Evolutionary conservation across 2,888 invertebrate genomes (phyloP).

Genomic region (Parnassius mnemosyne): DNA sequence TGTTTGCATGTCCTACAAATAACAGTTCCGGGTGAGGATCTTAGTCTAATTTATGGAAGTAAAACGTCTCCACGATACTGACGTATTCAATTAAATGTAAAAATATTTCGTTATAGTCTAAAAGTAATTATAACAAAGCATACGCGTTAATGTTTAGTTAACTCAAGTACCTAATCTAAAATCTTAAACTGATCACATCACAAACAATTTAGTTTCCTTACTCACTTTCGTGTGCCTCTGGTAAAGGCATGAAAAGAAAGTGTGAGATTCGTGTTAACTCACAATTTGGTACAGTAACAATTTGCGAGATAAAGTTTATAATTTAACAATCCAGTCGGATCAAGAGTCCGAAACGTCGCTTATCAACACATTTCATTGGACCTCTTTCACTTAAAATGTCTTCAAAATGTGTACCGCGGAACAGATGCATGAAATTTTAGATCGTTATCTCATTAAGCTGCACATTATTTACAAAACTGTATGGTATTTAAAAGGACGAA

Average conservation of each 20-base stretch:
- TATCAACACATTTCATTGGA: constrained; percentile 50
- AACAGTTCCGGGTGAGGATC: too few relatives aligned
- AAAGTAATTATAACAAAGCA: not conserved
- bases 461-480: constrained; percentile 10
- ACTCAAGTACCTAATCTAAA: not conserved
- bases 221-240: not conserved
- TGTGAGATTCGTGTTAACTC: constrained; percentile 51
- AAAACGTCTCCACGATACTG: too few relatives aligned
- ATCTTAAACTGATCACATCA: not conserved
- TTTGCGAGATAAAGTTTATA: constrained; percentile 52
- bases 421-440: constrained; percentile 28
- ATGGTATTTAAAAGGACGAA: constrained; percentile 11
- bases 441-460: constrained; percentile 17
- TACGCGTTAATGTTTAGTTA: constrained; percentile 2
- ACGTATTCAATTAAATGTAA: too few relatives aligned
- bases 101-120: too few relatives aligned
- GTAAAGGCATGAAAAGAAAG: constrained; percentile 22
- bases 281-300: constrained; percentile 57
- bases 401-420: constrained; percentile 35
- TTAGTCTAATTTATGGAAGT: too few relatives aligned
- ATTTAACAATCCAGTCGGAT: constrained; percentile 52
- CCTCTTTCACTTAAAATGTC: constrained; percentile 49
- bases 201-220: constrained; percentile 1
- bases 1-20: too few relatives aligned
- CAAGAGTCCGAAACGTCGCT: constrained; percentile 46